A percentile compares a stretch with the other conserved stretches of the same genome.
Conservation (phyloP, 2,888 invertebrate genomes). For the Macaria notata region DNA sequence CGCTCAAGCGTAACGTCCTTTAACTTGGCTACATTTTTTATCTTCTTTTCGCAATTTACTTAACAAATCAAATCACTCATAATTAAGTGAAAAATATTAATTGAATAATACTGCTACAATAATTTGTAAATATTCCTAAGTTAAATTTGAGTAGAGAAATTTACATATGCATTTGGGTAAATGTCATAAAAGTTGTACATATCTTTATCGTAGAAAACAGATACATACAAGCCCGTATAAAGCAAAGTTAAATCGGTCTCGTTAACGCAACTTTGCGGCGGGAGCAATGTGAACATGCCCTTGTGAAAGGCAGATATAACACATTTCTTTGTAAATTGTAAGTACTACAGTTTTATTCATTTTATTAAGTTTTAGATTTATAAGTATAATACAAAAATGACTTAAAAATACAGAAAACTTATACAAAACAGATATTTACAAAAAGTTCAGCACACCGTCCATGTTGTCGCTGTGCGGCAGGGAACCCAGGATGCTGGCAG, state of each 20-base stretch:
- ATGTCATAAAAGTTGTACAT: slow-evolving; percentile 6
- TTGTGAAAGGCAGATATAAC: slow-evolving; percentile 28
- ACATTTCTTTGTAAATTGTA: background rate
- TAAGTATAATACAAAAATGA: too few relatives aligned
- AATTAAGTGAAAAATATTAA: slow-evolving; percentile 9
- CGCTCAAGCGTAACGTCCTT: slow-evolving; percentile 29
- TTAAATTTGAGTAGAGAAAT: too few relatives aligned
- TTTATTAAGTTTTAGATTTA: too few relatives aligned
- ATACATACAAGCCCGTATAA: slow-evolving; percentile 19
- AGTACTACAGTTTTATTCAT: too few relatives aligned
- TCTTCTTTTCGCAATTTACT: slow-evolving; percentile 20
- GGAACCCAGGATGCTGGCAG: too few relatives aligned
- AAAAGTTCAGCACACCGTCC: too few relatives aligned
- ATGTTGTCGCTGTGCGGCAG: too few relatives aligned
- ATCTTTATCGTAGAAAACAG: slow-evolving; percentile 31
- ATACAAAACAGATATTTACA: too few relatives aligned
- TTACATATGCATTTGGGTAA: background rate
- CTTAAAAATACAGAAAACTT: too few relatives aligned
- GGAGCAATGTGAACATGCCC: slow-evolving; percentile 27
- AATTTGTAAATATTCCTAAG: too few relatives aligned
- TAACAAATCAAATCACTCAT: slow-evolving; percentile 13
- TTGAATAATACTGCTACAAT: slow-evolving; percentile 2
- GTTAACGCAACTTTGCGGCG: slow-evolving; percentile 32
- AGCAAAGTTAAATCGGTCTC: slow-evolving; percentile 32
- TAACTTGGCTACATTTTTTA: slow-evolving; percentile 24